A percentile compares a stretch with the other conserved stretches of the same genome.
Conservation (phyloP, 2,113 vertebrate species). For the Solenodon paradoxus region DNA sequence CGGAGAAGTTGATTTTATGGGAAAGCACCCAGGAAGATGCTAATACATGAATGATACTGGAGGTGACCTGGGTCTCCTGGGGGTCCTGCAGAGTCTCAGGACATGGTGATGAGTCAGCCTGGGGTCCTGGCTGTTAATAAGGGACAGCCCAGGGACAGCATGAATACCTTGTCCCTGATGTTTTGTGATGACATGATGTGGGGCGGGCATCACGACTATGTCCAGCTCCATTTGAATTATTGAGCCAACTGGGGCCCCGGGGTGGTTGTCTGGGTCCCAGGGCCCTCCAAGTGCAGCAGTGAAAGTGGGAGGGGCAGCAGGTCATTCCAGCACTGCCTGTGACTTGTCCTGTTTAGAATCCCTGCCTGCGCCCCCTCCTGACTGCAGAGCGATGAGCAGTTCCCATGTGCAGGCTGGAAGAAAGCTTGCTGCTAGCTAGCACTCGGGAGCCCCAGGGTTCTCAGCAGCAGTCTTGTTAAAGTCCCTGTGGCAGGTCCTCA, state of each 20-base stretch:
- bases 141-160: neutral
- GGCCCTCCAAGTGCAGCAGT: neutral
- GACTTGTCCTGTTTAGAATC: no score
- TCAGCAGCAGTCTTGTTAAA: neutral
- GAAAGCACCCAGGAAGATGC: neutral
- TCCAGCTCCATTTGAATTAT: neutral
- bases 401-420: neutral
- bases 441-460: neutral
- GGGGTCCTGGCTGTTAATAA: neutral
- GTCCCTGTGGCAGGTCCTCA: neutral
- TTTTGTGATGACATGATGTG: neutral
- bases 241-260: neutral
- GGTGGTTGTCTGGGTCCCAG: no score
- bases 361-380: neutral
- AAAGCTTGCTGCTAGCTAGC: neutral
- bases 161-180: neutral
- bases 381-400: neutral
- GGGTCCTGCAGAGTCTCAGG: neutral
- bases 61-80: neutral
- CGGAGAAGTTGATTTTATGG: neutral
- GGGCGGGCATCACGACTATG: fast-evolving
- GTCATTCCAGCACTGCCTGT: neutral
- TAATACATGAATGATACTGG: fast-evolving
- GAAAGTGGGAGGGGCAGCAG: neutral
- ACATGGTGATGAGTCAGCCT: neutral